A percentile compares a stretch with the other conserved stretches of the same genome.
Conservation (phyloP, 1,140 invertebrate genomes). For the Philotrypesis tridentata region DNA sequence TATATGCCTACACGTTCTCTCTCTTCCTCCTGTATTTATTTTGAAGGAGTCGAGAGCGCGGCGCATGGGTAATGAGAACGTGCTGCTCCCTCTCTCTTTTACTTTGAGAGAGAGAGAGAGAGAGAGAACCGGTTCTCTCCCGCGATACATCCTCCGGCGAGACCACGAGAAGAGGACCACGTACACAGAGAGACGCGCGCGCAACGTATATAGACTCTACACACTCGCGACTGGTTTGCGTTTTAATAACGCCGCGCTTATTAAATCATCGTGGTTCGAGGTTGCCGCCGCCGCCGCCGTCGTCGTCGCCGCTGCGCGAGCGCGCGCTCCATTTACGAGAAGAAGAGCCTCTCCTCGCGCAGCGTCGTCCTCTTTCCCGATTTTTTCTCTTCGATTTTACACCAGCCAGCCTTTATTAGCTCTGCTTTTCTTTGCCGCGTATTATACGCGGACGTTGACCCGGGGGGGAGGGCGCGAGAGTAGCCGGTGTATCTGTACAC, state of each 20-base stretch:
- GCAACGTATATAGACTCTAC: too few species aligned
- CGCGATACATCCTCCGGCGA: slow-evolving; percentile 20
- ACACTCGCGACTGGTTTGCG: slow-evolving; percentile 64
- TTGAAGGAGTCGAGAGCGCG: slow-evolving; percentile 49
- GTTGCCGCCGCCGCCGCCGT: not conserved
- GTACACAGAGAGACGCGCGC: not conserved
- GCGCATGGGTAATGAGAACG: slow-evolving; percentile 50
- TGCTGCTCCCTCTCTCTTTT: slow-evolving; percentile 24
- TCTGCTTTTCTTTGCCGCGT: slow-evolving; percentile 9
- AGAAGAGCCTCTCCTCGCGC: too few species aligned
- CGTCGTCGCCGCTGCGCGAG: slow-evolving; percentile 45
- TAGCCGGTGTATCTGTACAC: too few species aligned
- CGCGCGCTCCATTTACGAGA: slow-evolving; percentile 17
- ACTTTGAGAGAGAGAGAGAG: slow-evolving; percentile 43
- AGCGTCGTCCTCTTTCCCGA: too few species aligned
- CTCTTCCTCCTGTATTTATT: slow-evolving; percentile 52
- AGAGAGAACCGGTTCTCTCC: slow-evolving; percentile 50
- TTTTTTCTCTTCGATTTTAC: not conserved
- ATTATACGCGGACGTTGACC: too few species aligned
- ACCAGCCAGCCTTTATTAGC: not conserved
- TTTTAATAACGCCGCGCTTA: slow-evolving; percentile 66
- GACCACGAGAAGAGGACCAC: not conserved
- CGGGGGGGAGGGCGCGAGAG: too few species aligned
- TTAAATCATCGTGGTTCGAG: slow-evolving; percentile 64
- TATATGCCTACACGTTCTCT: not conserved